Percentiles rank a stretch among this genome's conserved stretches.
phyloP scores from a whole-genome alignment of 2,113 vertebrate genomes.

The Python bivittatus region DNA sequence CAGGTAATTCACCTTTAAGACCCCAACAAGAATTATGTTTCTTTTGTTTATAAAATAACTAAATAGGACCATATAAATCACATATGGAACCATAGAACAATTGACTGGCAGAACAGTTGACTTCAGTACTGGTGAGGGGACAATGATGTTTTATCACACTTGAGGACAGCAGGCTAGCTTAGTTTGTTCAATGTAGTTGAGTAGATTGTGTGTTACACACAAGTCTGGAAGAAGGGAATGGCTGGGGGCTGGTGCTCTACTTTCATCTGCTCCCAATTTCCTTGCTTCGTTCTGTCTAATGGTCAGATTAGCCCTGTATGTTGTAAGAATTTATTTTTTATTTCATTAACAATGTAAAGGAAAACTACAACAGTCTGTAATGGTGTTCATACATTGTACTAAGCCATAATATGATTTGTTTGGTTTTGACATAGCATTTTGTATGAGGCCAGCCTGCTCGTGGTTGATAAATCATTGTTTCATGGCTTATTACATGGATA shows the following conservation, averaged over 20 bases:
- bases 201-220: neutral
- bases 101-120: neutral
- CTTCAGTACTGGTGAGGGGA: neutral
- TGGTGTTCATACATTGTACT: too few relatives aligned
- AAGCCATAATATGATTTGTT: too few relatives aligned
- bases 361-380: too few relatives aligned
- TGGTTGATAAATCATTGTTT: neutral
- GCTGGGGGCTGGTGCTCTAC: too few relatives aligned
- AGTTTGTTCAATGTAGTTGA: neutral
- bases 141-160: neutral
- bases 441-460: too few relatives aligned
- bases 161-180: neutral
- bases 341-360: too few relatives aligned
- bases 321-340: too few relatives aligned
- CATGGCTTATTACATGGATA: neutral
- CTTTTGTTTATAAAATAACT: neutral
- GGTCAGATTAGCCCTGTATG: too few relatives aligned
- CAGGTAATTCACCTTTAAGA: slow-evolving; percentile 1
- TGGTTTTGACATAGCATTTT: too few relatives aligned
- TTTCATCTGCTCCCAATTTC: too few relatives aligned
- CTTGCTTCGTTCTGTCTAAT: too few relatives aligned
- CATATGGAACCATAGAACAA: neutral
- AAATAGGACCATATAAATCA: too few relatives aligned
- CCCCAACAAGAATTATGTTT: neutral
- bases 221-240: neutral